Percentiles rank a stretch among this genome's conserved stretches.
These are phyloP conservation scores for Sarcophaga variegata DNA, from an alignment of 2,888 invertebrate species.

Conservation along the genomic window DNA sequence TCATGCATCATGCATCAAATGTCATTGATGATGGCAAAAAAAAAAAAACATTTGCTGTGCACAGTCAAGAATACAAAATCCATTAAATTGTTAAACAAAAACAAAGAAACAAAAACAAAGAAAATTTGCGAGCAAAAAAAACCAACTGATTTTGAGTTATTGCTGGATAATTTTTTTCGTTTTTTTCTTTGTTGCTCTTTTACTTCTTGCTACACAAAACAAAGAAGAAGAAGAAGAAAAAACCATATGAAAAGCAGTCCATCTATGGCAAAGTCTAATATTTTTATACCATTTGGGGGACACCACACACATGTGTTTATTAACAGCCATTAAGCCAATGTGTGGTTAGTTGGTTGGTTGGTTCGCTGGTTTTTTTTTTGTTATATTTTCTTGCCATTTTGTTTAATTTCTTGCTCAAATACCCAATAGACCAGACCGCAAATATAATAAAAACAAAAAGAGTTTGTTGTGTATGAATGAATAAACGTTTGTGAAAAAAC, in stretches of 20 bases:
- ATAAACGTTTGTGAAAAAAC: slow-evolving; percentile 28
- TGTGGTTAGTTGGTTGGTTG: slow-evolving; percentile 41
- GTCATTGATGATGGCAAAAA: slow-evolving; percentile 60
- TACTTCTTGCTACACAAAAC: neutral
- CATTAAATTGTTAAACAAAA: slow-evolving; percentile 57
- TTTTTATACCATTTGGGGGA: slow-evolving; percentile 59
- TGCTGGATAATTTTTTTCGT: slow-evolving; percentile 36
- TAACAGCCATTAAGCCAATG: slow-evolving; percentile 64
- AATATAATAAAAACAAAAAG: slow-evolving; percentile 21
- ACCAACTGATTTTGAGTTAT: slow-evolving; percentile 61
- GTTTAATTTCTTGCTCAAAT: slow-evolving; percentile 38
- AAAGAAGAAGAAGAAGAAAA: neutral
- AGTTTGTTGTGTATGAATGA: slow-evolving; percentile 47
- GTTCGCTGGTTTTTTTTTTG: slow-evolving; percentile 13
- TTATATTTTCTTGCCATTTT: slow-evolving; percentile 29
- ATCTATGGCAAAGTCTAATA: slow-evolving; percentile 42
- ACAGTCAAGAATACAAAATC: slow-evolving; percentile 57
- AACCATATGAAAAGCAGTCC: neutral
- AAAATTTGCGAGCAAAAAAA: neutral
- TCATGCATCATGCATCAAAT: slow-evolving; percentile 56
- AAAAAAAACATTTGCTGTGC: slow-evolving; percentile 9
- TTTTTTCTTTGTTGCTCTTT: slow-evolving; percentile 21
- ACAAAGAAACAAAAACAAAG: slow-evolving; percentile 25
- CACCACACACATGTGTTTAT: slow-evolving; percentile 68
- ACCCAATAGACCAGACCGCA: slow-evolving; percentile 52